These are phyloP conservation scores for Cossypha polioptera DNA, from an alignment of 2,797 vertebrate species.

Conservation along the genomic window DNA sequence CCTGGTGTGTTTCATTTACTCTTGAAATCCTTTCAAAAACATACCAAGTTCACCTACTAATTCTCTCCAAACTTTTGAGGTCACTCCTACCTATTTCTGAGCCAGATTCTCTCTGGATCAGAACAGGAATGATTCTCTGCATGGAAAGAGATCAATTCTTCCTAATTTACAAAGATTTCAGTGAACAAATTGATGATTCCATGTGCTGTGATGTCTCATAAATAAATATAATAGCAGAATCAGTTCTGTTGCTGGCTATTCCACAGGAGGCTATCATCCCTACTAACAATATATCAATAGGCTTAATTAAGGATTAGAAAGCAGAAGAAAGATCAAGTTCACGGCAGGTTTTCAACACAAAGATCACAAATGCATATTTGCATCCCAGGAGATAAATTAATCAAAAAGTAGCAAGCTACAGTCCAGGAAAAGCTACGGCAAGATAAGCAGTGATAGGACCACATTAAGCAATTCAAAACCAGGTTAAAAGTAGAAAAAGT, in stretches of 20 bases:
- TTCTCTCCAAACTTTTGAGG: not conserved
- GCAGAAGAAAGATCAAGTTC: not conserved
- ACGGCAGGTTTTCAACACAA: not conserved
- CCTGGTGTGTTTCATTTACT: not conserved
- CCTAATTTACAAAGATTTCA: not conserved
- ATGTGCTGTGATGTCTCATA: not conserved
- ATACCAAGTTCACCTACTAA: not conserved
- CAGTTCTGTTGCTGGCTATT: not conserved
- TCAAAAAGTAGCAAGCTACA: not conserved
- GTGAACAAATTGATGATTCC: not conserved
- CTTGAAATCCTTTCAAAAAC: not conserved
- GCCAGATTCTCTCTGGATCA: not conserved
- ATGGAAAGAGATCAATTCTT: not conserved
- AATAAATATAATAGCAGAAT: not conserved
- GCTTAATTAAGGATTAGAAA: not conserved
- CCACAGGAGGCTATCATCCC: not conserved
- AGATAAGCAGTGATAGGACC: not conserved
- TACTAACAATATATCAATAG: not conserved
- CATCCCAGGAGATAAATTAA: not conserved
- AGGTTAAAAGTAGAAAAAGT: not conserved
- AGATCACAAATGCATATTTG: not conserved
- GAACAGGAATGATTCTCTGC: not conserved
- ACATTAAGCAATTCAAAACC: not conserved
- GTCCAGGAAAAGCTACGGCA: not conserved
- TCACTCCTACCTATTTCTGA: not conserved